phyloP scores from a whole-genome alignment of 2,888 invertebrate genomes.

The Carcina quercana region DNA sequence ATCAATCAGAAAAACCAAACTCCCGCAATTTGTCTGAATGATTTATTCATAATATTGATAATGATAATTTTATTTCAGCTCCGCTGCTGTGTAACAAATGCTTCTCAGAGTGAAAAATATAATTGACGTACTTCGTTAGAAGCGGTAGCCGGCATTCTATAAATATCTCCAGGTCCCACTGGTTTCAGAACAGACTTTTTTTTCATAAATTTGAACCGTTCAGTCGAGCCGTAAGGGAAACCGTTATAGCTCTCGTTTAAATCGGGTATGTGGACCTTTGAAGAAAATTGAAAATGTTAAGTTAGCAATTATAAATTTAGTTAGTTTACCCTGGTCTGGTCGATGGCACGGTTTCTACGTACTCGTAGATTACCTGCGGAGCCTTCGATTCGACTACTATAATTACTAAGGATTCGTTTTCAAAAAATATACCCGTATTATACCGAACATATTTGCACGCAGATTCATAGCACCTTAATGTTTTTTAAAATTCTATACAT shows the following conservation, averaged over 20 bases:
- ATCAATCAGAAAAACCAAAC: neutral
- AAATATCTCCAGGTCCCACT: slow-evolving; percentile 68
- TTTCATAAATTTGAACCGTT: slow-evolving; percentile 63
- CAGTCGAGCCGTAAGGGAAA: slow-evolving; percentile 66
- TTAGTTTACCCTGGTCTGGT: neutral
- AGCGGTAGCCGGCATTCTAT: slow-evolving; percentile 56
- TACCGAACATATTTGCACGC: too few relatives aligned
- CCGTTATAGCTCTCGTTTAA: slow-evolving; percentile 70
- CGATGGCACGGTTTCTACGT: neutral
- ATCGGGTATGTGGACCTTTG: slow-evolving; percentile 39
- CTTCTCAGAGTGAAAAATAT: neutral
- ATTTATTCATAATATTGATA: neutral
- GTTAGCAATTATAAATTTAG: neutral
- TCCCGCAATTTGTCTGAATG: neutral
- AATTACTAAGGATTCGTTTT: too few relatives aligned
- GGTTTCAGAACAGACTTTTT: slow-evolving; percentile 69
- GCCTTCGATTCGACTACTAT: too few relatives aligned
- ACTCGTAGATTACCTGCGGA: neutral
- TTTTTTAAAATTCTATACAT: too few relatives aligned
- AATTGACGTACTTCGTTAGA: slow-evolving; percentile 21
- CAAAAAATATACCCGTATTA: too few relatives aligned
- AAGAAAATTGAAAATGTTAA: slow-evolving; percentile 1
- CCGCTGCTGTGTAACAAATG: neutral
- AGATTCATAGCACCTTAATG: too few relatives aligned
- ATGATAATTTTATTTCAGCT: neutral